Percentiles rank a stretch among this genome's conserved stretches.
These are phyloP conservation scores for Martes martes DNA, from an alignment of 2,113 vertebrate genomes.

Conservation along the genomic window DNA sequence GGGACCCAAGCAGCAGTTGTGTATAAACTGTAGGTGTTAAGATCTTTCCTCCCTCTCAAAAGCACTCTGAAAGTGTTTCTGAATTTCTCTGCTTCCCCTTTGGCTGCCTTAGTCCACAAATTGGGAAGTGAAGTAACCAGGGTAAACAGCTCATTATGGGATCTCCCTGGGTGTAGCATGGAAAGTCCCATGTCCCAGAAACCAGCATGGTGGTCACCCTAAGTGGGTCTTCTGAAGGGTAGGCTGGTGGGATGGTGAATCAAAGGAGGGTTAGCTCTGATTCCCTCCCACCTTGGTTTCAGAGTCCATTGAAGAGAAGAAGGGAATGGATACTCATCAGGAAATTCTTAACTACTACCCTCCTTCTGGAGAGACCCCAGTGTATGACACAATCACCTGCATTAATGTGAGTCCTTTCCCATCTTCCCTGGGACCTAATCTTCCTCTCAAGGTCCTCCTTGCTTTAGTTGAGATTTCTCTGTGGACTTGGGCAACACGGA, in stretches of 20 bases:
- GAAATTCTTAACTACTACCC: background rate
- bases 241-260: background rate
- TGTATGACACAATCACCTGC: background rate
- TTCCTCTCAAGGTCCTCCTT: background rate
- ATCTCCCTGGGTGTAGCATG: background rate
- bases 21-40: background rate
- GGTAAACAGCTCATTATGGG: background rate
- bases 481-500: background rate
- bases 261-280: background rate
- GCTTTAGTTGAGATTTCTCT: background rate
- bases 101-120: background rate
- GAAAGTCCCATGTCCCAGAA: background rate
- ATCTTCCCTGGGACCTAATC: background rate
- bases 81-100: background rate
- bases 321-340: background rate
- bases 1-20: background rate
- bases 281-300: constrained; percentile 16
- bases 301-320: background rate
- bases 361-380: background rate
- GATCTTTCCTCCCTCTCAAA: background rate
- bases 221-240: background rate
- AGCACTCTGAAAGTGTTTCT: background rate
- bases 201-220: background rate
- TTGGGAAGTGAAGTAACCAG: background rate
- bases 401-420: constrained; percentile 38